Evolutionary conservation across 2,797 vertebrate species (phyloP).

Genomic region (Pygocentrus nattereri): DNA sequence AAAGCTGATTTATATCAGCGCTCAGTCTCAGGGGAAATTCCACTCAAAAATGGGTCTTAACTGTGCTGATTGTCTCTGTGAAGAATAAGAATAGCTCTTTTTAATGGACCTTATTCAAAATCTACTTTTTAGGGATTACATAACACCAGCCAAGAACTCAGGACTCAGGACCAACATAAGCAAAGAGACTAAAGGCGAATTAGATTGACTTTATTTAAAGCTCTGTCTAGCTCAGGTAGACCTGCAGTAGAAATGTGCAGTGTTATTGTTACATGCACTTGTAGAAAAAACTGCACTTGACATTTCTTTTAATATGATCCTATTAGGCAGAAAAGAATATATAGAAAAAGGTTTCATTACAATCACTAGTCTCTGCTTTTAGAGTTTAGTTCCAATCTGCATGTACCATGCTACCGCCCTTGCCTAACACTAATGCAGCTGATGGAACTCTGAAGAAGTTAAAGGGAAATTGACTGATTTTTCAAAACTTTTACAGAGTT

Average conservation of each 20-base stretch:
- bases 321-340: too few relatives aligned
- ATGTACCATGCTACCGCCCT: too few relatives aligned
- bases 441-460: too few relatives aligned
- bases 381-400: too few relatives aligned
- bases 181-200: neutral
- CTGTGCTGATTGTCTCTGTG: neutral
- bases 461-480: too few relatives aligned
- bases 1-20: conserved; percentile 23
- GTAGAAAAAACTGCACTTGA: too few relatives aligned
- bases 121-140: conserved; percentile 18
- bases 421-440: too few relatives aligned
- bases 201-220: neutral
- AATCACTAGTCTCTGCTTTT: too few relatives aligned
- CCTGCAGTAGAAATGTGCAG: neutral
- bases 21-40: conserved; percentile 12
- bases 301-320: too few relatives aligned
- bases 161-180: neutral
- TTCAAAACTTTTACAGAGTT: too few relatives aligned
- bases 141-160: conserved; percentile 3
- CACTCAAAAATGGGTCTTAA: conserved; percentile 16
- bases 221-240: neutral
- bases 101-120: conserved; percentile 31
- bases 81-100: conserved; percentile 17
- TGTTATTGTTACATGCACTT: neutral
- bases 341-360: too few relatives aligned